Evolutionary conservation across 2,797 vertebrate genomes (phyloP), one percentile per base, ranked within the genome.

Genomic region (Myiotriccus ornatus): DNA sequence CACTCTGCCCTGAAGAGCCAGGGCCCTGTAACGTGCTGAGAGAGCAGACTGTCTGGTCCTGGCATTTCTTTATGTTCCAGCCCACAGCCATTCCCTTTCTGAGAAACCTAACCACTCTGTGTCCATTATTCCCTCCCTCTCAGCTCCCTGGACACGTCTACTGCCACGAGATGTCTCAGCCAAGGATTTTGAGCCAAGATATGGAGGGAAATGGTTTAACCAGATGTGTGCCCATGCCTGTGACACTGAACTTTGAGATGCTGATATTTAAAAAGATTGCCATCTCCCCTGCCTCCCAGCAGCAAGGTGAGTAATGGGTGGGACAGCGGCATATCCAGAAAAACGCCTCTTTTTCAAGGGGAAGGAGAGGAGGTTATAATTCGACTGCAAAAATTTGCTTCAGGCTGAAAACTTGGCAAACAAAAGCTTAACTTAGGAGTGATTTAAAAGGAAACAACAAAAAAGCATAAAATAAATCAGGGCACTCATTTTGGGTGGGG

Each of bases 381-480:
- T 92, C 2, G 22, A 84, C 81, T 95, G 86, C 79, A 96, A 89
- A 93, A 96, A 96, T 95, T 96, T 92, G 95, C 95, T 96, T 34
- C 76, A 28, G 95, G 96, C 95, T 92, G 89, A 95, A 94, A 95
- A 69, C 93, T 96, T 95, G 95, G 94, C 94, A 95, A 95, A 96
- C 88, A 94, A 94, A 89, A 65, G 65, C 74, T 94, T 59, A 53
- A 82, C 88, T 95, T 90, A 95, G 92, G 74, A 91, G 68, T 84
- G 64, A 90, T 91, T 94, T 95, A 87, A 93, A 92, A 93, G 56
- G 76, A 94, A 93, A 92, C 59, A 95, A 96, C 87, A 93, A 86
- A 91, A 91, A 93, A 71, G 62, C 62, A 50, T 82, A 73, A 87
- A 94, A 85, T 94, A 87, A 95, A 96, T 93, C 89, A 94, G 82